Conservation (phyloP, 53 echinoderm and acorn worm species). For the Astropecten irregularis region DNA sequence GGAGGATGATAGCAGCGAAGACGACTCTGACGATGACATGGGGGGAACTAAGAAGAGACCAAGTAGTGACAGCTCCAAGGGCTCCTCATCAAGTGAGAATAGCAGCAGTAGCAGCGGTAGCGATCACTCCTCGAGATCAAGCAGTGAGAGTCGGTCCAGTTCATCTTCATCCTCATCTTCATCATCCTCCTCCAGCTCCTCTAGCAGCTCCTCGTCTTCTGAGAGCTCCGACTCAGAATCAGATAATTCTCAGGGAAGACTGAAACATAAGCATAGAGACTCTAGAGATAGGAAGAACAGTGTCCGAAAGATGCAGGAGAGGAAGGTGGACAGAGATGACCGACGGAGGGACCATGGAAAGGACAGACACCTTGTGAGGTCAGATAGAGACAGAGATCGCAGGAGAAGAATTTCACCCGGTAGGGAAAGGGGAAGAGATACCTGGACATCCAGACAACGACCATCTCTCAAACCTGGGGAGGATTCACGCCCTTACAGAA, state of each 20-base stretch:
- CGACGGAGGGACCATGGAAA: slow-evolving; percentile 10
- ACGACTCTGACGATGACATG: background rate
- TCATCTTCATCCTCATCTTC: slow-evolving; percentile 58
- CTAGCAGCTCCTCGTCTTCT: slow-evolving; percentile 35
- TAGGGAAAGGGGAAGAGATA: background rate
- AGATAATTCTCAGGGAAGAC: slow-evolving; percentile 25
- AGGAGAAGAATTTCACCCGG: background rate
- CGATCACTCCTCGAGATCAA: slow-evolving; percentile 11
- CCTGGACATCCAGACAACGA: background rate
- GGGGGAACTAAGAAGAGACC: background rate
- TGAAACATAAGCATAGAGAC: background rate
- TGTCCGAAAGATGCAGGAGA: background rate
- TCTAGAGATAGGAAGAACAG: background rate
- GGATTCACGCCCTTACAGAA: slow-evolving; percentile 8
- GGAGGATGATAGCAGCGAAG: slow-evolving; percentile 29
- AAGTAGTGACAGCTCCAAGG: slow-evolving; percentile 21
- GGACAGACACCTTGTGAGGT: slow-evolving; percentile 15
- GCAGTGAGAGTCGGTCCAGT: background rate
- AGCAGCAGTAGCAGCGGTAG: slow-evolving; percentile 22
- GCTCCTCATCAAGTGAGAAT: slow-evolving; percentile 14
- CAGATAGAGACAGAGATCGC: slow-evolving; percentile 25
- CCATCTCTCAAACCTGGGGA: background rate
- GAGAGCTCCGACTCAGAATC: slow-evolving; percentile 59
- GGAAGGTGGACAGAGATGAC: slow-evolving; percentile 7
- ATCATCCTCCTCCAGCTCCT: slow-evolving; percentile 45